A percentile compares a stretch with the other conserved stretches of the same genome.
These are phyloP conservation scores for Empidonax alnorum DNA, from an alignment of 2,113 vertebrate genomes.

Conservation along the genomic window DNA sequence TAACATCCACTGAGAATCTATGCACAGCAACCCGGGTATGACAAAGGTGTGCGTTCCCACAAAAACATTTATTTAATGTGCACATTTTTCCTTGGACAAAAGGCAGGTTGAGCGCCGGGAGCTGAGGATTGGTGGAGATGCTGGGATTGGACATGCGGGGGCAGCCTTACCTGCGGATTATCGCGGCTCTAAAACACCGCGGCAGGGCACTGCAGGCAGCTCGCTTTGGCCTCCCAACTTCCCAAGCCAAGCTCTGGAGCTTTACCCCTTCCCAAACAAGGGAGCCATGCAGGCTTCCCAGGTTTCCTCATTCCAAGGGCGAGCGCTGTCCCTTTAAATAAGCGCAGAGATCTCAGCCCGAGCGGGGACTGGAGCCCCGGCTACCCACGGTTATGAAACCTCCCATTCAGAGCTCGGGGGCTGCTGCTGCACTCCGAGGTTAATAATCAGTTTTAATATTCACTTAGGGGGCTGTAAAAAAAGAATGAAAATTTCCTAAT, in stretches of 20 bases:
- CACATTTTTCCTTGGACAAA: background rate
- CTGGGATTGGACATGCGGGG: slow-evolving; percentile 62
- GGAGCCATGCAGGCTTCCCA: background rate
- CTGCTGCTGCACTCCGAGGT: slow-evolving; percentile 39
- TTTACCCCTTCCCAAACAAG: background rate
- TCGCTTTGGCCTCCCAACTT: background rate
- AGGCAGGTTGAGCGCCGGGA: background rate
- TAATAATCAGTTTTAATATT: slow-evolving; percentile 77
- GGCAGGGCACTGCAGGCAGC: background rate
- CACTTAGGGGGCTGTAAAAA: slow-evolving; percentile 77
- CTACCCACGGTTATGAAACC: slow-evolving; percentile 33
- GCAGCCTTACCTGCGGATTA: slow-evolving; percentile 72
- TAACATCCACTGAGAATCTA: background rate
- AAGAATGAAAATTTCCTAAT: slow-evolving; percentile 73
- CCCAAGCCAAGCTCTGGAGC: background rate
- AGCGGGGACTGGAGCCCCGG: slow-evolving; percentile 8
- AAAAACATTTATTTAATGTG: background rate
- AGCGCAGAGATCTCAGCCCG: background rate
- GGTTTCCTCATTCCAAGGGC: background rate
- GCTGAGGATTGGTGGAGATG: background rate
- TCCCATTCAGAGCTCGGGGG: slow-evolving; percentile 33
- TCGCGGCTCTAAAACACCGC: background rate
- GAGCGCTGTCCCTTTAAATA: slow-evolving; percentile 28
- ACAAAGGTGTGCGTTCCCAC: background rate
- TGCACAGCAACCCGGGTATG: background rate